Conservation (phyloP, 2,113 vertebrate genomes). For the Plectropomus leopardus region DNA sequence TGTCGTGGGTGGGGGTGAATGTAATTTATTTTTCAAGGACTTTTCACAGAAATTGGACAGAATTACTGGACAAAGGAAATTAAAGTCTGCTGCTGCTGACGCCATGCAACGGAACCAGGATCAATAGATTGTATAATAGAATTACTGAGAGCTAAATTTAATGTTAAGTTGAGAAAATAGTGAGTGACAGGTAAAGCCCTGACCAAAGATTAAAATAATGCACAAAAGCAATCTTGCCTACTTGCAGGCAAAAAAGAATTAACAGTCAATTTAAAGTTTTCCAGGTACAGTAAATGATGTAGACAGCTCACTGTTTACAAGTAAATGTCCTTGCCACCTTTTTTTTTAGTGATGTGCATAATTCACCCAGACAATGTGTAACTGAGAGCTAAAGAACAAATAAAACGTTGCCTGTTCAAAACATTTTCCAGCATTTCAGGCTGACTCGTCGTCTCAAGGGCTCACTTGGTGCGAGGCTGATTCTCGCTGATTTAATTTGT, state of each 20-base stretch:
- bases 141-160: too few relatives aligned
- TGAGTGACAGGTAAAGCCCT: not conserved
- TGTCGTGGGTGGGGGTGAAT: too few relatives aligned
- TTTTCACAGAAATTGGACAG: too few relatives aligned
- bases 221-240: not conserved
- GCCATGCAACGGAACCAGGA: too few relatives aligned
- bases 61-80: too few relatives aligned
- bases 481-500: slow-evolving; percentile 57
- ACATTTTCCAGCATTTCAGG: slow-evolving; percentile 4
- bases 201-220: not conserved
- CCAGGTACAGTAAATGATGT: not conserved
- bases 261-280: not conserved
- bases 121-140: not conserved
- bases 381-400: slow-evolving; percentile 16
- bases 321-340: not conserved
- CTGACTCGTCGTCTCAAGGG: slow-evolving; percentile 31
- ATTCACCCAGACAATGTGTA: not conserved
- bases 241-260: not conserved
- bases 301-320: not conserved
- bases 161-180: not conserved
- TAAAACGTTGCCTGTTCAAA: slow-evolving; percentile 9
- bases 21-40: too few relatives aligned
- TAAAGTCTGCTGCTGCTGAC: not conserved
- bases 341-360: not conserved
- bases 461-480: slow-evolving; percentile 10